These are phyloP conservation scores for Macrobrachium rosenbergii DNA, from an alignment of 1,140 invertebrate genomes.

Conservation along the genomic window DNA sequence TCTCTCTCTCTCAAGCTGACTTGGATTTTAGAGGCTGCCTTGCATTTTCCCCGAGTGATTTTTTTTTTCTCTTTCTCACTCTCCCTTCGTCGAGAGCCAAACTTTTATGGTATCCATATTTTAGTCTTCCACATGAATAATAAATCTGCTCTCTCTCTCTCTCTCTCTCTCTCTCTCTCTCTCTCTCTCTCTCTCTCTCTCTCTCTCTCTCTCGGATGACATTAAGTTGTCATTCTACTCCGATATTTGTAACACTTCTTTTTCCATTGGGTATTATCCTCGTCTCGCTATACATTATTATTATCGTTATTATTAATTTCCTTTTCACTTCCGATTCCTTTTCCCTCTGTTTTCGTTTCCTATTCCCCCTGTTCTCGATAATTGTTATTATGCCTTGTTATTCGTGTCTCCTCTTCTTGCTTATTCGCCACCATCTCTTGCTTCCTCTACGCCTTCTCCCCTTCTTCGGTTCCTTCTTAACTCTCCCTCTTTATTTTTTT, in stretches of 20 bases:
- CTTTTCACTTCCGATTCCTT: neutral
- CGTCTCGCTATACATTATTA: neutral
- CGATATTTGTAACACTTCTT: no score
- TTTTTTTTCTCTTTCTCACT: neutral
- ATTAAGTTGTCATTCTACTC: no score
- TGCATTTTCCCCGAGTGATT: neutral
- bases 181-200: constrained; percentile 15
- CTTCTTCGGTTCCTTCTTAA: no score
- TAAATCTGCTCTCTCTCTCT: neutral
- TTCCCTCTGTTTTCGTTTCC: neutral
- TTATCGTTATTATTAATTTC: neutral
- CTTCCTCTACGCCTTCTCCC: neutral
- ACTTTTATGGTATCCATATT: constrained; percentile 6
- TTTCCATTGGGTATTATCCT: no score
- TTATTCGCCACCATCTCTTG: neutral
- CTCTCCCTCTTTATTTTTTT: neutral
- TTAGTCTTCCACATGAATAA: neutral
- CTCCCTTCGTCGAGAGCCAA: constrained; percentile 15
- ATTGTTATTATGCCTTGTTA: neutral
- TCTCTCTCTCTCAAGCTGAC: neutral
- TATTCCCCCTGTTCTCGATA: neutral
- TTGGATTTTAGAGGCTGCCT: neutral
- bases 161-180: neutral
- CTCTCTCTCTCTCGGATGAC: neutral
- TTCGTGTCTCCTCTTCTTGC: neutral